These are phyloP conservation scores for Dascyllus trimaculatus DNA, from an alignment of 2,113 vertebrate species.

Conservation along the genomic window DNA sequence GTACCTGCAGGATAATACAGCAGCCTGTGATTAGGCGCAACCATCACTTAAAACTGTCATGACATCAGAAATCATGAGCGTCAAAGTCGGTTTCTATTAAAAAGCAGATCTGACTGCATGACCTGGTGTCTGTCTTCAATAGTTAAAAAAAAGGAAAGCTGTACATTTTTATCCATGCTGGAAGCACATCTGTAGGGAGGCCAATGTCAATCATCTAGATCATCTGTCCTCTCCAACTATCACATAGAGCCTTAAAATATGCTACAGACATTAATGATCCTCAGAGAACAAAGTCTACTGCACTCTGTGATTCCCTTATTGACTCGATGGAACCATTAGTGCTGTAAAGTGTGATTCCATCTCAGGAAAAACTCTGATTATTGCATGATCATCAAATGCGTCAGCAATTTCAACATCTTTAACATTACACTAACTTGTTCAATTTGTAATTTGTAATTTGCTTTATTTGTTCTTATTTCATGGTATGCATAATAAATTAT, in stretches of 20 bases:
- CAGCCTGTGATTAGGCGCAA: slow-evolving; percentile 24
- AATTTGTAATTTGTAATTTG: no score
- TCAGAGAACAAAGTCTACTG: neutral
- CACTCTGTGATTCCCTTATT: neutral
- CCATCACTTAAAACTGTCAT: slow-evolving; percentile 34
- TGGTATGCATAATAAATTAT: no score
- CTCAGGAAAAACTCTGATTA: no score
- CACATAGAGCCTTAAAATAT: neutral
- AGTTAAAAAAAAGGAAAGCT: neutral
- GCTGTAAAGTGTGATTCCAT: no score
- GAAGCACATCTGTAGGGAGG: slow-evolving; percentile 4
- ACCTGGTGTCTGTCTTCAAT: neutral
- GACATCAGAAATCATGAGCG: slow-evolving; percentile 36
- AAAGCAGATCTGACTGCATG: neutral
- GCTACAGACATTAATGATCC: neutral
- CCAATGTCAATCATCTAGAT: neutral
- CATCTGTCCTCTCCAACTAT: neutral
- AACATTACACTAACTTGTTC: no score
- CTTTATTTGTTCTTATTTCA: no score
- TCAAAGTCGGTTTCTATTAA: slow-evolving; percentile 20
- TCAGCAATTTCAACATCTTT: no score
- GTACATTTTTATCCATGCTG: slow-evolving; percentile 2
- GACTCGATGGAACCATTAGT: no score
- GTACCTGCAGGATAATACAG: slow-evolving; percentile 39
- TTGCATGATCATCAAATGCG: no score